A percentile compares a stretch with the other conserved stretches of the same genome.
phyloP scores from a whole-genome alignment of 2,888 invertebrate species.

The Myopa testacea region DNA sequence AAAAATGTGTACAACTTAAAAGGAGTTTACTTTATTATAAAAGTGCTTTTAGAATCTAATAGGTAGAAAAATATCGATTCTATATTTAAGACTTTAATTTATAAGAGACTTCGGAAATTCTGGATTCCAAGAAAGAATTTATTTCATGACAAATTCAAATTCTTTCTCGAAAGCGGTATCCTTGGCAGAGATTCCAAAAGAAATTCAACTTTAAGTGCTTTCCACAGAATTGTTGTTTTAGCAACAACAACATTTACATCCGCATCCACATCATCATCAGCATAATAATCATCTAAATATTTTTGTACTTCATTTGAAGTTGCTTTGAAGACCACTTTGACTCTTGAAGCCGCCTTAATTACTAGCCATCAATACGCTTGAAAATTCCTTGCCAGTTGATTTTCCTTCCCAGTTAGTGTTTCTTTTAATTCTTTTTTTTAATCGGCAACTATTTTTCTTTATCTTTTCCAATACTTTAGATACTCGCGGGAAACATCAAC shows the following conservation, averaged over 20 bases:
- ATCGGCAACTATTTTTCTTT: background rate
- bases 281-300: too few relatives aligned
- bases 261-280: background rate
- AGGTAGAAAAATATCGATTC: too few relatives aligned
- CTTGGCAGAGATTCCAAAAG: too few relatives aligned
- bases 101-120: background rate
- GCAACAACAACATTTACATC: background rate
- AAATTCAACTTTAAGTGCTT: background rate
- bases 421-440: background rate
- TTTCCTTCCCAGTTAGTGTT: background rate
- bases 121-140: background rate
- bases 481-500: conserved; percentile 83
- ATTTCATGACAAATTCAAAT: background rate
- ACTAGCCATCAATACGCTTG: background rate
- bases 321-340: background rate
- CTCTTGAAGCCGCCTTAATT: conserved; percentile 19
- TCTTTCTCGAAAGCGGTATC: background rate
- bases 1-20: too few relatives aligned
- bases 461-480: conserved; percentile 69
- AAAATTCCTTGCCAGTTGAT: conserved; percentile 8
- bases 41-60: too few relatives aligned
- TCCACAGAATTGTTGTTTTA: background rate
- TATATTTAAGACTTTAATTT: too few relatives aligned
- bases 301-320: background rate
- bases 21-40: too few relatives aligned